Conservation (phyloP, 2,888 invertebrate species). For the Orchesella flavescens region DNA sequence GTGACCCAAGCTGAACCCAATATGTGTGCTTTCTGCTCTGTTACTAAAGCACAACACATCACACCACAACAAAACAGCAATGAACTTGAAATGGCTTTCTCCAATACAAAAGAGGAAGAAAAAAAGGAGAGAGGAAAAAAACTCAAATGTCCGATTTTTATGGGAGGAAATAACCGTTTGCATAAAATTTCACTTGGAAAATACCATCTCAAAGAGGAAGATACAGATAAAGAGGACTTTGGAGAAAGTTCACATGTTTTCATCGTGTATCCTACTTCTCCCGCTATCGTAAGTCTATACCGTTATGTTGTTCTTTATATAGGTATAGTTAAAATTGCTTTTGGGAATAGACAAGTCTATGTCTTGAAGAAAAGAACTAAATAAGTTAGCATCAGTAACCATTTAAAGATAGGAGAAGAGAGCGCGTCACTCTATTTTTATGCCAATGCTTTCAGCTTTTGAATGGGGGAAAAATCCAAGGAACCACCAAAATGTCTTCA, state of each 20-base stretch:
- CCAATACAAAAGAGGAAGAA: slow-evolving; percentile 15
- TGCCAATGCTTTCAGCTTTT: neutral
- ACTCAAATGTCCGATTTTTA: slow-evolving; percentile 52
- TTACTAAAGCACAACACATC: no score
- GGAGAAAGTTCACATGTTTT: slow-evolving; percentile 10
- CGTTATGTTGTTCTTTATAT: no score
- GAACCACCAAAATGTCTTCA: slow-evolving; percentile 57
- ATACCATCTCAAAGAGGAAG: slow-evolving; percentile 32
- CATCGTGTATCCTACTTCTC: neutral
- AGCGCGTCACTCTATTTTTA: slow-evolving; percentile 27
- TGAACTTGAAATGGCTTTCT: slow-evolving; percentile 64
- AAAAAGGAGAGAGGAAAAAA: slow-evolving; percentile 37
- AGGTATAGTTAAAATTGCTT: slow-evolving; percentile 49
- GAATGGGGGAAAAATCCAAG: slow-evolving; percentile 12
- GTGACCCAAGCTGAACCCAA: no score
- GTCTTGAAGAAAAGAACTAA: slow-evolving; percentile 34
- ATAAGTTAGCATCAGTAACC: slow-evolving; percentile 54
- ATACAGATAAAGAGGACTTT: slow-evolving; percentile 51
- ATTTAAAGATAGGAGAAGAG: slow-evolving; percentile 51
- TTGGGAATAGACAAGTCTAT: slow-evolving; percentile 55
- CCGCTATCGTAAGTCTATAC: neutral
- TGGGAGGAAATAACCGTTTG: slow-evolving; percentile 62
- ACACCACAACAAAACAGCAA: slow-evolving; percentile 38
- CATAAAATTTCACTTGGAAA: slow-evolving; percentile 65
- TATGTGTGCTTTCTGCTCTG: no score